Conservation (phyloP, 2,888 invertebrate genomes). For the Drosophila nr. fundita region DNA sequence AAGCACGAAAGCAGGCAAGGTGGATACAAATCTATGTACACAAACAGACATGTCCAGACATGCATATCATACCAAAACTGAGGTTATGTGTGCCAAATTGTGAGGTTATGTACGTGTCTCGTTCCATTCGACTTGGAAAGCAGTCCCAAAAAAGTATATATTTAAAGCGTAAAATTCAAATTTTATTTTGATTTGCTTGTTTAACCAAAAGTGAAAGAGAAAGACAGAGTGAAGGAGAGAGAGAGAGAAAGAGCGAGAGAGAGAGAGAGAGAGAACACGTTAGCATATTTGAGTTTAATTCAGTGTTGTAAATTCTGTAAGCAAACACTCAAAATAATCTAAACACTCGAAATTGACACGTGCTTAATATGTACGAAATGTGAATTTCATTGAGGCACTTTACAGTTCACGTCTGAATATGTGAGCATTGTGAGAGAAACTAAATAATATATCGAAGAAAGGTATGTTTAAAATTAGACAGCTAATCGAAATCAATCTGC, state of each 20-base stretch:
- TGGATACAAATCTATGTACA: slow-evolving; percentile 6
- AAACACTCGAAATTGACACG: slow-evolving; percentile 51
- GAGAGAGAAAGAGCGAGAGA: fast-evolving
- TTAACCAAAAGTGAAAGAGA: slow-evolving; percentile 1
- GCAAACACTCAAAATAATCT: slow-evolving; percentile 18
- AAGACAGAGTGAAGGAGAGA: neutral
- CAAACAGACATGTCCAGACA: slow-evolving; percentile 4
- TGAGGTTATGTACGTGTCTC: slow-evolving; percentile 19
- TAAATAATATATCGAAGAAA: neutral
- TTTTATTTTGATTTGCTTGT: slow-evolving; percentile 41
- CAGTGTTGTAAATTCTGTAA: slow-evolving; percentile 16
- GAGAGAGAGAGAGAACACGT: slow-evolving; percentile 17
- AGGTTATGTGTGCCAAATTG: slow-evolving; percentile 14
- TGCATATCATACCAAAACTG: slow-evolving; percentile 10
- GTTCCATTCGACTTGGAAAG: neutral
- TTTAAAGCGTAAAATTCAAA: slow-evolving; percentile 31
- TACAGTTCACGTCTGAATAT: neutral
- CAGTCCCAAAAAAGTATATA: slow-evolving; percentile 1
- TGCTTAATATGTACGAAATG: slow-evolving; percentile 22
- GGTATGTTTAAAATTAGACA: neutral
- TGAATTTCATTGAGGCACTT: slow-evolving; percentile 4
- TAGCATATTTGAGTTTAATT: slow-evolving; percentile 21
- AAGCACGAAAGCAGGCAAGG: slow-evolving; percentile 1
- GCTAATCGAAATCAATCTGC: neutral
- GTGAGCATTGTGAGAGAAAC: neutral